A percentile compares a stretch with the other conserved stretches of the same genome.
These are phyloP conservation scores for Sinocyclocheilus rhinocerous DNA, from an alignment of 2,113 vertebrate species.

Conservation along the genomic window DNA sequence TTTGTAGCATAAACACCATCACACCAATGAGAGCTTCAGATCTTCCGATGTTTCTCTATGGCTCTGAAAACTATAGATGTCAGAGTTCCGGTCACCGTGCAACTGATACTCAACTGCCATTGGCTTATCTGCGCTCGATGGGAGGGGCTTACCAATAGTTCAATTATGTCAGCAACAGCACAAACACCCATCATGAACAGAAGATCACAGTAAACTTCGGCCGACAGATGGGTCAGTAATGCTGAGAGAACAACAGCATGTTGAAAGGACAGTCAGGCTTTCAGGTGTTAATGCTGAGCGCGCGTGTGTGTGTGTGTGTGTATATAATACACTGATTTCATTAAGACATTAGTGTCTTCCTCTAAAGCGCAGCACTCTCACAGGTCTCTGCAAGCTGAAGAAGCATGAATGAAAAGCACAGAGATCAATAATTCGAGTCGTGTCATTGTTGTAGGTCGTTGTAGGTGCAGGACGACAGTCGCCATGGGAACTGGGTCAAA, in stretches of 20 bases:
- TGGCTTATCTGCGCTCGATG: no score
- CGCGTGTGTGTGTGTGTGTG: not conserved
- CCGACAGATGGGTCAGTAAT: not conserved
- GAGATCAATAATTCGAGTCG: slow-evolving; percentile 5
- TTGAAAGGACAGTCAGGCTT: slow-evolving; percentile 11
- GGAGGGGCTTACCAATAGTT: no score
- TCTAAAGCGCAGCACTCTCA: not conserved
- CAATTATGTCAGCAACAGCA: not conserved
- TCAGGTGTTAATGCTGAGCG: not conserved
- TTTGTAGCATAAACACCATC: no score
- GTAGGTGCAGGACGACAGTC: slow-evolving; percentile 36
- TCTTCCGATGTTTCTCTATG: no score
- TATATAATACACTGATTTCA: not conserved
- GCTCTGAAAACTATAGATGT: no score
- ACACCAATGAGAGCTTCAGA: no score
- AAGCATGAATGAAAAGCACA: not conserved
- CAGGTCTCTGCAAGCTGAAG: not conserved
- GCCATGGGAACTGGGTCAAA: slow-evolving; percentile 42
- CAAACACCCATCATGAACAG: not conserved
- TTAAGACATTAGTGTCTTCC: slow-evolving; percentile 8
- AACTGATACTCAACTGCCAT: no score
- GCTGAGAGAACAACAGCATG: not conserved
- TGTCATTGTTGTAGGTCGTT: slow-evolving; percentile 5
- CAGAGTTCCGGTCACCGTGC: no score
- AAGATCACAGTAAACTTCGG: not conserved